Evolutionary conservation across 2,113 vertebrate species (phyloP).

Genomic region (Noturus placidus): DNA sequence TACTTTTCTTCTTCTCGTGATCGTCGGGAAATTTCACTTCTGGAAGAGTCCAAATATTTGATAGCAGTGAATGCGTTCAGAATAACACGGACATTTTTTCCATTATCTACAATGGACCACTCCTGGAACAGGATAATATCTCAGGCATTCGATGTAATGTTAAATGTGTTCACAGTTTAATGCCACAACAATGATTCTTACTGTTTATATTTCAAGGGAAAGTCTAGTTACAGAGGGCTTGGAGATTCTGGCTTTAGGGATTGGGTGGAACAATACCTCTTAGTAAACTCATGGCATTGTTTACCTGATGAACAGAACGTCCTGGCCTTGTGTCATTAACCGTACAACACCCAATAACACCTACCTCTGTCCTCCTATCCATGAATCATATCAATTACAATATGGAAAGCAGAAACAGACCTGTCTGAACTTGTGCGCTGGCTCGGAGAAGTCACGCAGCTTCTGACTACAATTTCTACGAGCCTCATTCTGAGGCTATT

Average conservation of each 20-base stretch:
- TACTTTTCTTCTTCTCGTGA: background rate
- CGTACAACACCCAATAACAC: background rate
- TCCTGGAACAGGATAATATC: background rate
- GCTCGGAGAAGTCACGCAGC: background rate
- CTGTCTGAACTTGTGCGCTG: background rate
- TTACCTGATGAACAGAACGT: background rate
- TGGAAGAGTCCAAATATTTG: background rate
- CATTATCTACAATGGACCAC: background rate
- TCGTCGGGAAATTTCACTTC: background rate
- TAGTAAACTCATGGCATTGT: background rate
- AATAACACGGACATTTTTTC: background rate
- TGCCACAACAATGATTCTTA: background rate
- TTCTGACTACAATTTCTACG: background rate
- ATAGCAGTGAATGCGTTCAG: background rate
- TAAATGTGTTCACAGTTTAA: background rate
- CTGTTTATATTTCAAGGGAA: background rate
- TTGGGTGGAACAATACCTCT: background rate
- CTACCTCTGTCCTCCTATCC: no score
- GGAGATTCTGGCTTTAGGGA: background rate
- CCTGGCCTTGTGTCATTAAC: conserved; percentile 3
- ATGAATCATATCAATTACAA: conserved; percentile 4
- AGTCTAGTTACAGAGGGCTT: background rate
- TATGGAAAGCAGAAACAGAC: background rate
- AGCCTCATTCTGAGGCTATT: background rate
- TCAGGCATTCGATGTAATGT: background rate